Evolutionary conservation across 2,797 vertebrate genomes (phyloP).

Genomic region (Tokudaia muenninki): DNA sequence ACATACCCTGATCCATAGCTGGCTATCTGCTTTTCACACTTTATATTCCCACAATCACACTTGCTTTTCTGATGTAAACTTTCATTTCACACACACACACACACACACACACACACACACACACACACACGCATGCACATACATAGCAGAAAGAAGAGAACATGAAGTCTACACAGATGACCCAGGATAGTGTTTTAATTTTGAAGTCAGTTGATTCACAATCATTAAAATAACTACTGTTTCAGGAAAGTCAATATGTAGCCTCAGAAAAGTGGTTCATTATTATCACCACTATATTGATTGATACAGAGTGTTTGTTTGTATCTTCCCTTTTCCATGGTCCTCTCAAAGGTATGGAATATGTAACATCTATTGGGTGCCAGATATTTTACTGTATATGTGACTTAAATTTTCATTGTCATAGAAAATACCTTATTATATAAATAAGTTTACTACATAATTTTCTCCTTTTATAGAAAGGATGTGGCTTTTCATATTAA

Average conservation of each 20-base stretch:
- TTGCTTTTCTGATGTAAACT: neutral
- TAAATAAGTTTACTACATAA: neutral
- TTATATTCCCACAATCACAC: neutral
- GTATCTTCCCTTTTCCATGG: neutral
- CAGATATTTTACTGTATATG: neutral
- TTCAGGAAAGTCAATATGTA: neutral
- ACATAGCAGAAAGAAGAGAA: neutral
- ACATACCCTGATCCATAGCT: neutral
- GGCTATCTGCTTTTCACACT: neutral
- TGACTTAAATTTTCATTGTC: neutral
- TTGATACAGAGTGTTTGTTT: neutral
- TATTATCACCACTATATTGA: neutral
- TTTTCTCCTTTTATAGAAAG: neutral
- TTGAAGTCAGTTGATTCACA: neutral
- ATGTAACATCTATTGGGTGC: neutral
- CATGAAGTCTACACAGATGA: neutral
- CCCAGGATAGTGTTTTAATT: neutral
- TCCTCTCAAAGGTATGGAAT: neutral
- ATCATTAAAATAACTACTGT: neutral
- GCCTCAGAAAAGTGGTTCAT: accelerated
- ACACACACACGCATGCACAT: neutral
- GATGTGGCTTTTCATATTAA: neutral
- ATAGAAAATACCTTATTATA: neutral
- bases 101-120: neutral
- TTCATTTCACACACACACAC: neutral